Percentiles rank a stretch among this genome's conserved stretches.
Conservation (phyloP, 30 jellyfish, hydroid and myxozoan genomes). For the Turritopsis rubra region DNA sequence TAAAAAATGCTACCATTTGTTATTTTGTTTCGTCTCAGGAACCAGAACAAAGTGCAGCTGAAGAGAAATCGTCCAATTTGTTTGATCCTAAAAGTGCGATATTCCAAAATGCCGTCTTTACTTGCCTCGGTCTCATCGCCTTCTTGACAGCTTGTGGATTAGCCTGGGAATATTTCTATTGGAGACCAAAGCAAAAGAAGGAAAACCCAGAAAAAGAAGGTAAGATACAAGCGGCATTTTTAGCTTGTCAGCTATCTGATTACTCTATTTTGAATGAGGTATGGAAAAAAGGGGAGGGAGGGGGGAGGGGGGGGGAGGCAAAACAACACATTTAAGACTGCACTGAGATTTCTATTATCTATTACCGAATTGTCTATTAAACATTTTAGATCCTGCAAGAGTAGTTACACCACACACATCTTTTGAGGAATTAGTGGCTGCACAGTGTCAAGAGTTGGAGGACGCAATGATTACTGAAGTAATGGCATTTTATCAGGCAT, state of each 20-base stretch:
- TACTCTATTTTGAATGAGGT: neutral
- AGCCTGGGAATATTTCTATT: constrained; percentile 92
- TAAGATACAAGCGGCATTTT: neutral
- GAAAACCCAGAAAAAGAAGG: constrained; percentile 74
- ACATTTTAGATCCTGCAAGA: constrained; percentile 60
- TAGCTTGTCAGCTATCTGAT: too few species aligned
- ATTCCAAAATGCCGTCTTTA: constrained; percentile 80
- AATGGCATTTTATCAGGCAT: constrained; percentile 82
- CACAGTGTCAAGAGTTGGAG: constrained; percentile 96
- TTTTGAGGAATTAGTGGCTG: constrained; percentile 93
- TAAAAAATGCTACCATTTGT: constrained; percentile 1
- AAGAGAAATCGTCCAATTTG: constrained; percentile 82
- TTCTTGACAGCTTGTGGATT: constrained; percentile 69
- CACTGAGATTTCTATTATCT: too few species aligned
- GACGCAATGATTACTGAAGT: constrained; percentile 94
- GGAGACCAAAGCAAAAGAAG: constrained; percentile 77
- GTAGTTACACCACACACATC: constrained; percentile 97
- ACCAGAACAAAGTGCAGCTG: constrained; percentile 88
- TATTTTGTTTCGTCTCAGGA: constrained; percentile 32
- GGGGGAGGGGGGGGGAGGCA: too few species aligned
- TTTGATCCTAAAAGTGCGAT: constrained; percentile 74
- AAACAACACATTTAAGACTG: too few species aligned
- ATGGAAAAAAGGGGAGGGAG: too few species aligned
- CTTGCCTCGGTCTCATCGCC: constrained; percentile 85
- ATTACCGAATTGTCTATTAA: too few species aligned